phyloP scores from a whole-genome alignment of 2,113 vertebrate genomes.

The Sphaerodactylus townsendi region DNA sequence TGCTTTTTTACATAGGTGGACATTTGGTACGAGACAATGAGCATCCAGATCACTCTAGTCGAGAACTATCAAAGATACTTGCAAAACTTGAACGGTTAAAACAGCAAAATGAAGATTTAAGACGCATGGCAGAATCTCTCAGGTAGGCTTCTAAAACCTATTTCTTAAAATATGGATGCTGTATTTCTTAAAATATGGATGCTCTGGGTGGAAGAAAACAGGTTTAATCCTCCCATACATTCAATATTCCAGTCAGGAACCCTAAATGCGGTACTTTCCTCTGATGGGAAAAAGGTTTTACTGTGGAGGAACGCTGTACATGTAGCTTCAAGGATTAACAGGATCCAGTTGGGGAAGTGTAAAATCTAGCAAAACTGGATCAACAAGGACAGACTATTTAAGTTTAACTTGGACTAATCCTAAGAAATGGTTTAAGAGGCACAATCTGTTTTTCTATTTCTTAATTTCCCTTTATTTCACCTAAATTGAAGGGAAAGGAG shows the following conservation, averaged over 20 bases:
- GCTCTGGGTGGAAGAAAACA: not conserved
- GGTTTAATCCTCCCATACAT: not conserved
- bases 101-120: conserved; percentile 97
- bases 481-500: too few relatives aligned
- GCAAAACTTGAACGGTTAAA: conserved; percentile 97
- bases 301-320: too few relatives aligned
- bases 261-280: too few relatives aligned
- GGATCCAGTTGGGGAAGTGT: not conserved
- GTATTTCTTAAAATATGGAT: not conserved
- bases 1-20: conserved; percentile 97
- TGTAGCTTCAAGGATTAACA: too few relatives aligned
- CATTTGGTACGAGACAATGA: conserved; percentile 97
- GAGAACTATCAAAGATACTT: conserved; percentile 96
- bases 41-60: conserved; percentile 92
- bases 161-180: not conserved
- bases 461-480: not conserved
- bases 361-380: not conserved
- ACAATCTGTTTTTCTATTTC: not conserved
- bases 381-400: too few relatives aligned
- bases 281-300: too few relatives aligned
- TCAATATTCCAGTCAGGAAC: too few relatives aligned
- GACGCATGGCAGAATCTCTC: conserved; percentile 96
- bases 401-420: not conserved
- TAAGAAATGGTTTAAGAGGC: not conserved
- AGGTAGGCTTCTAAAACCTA: conserved; percentile 77